Evolutionary conservation across 37 sponge, comb jelly and placozoan species (phyloP).

Genomic region (Spongilla lacustris): DNA sequence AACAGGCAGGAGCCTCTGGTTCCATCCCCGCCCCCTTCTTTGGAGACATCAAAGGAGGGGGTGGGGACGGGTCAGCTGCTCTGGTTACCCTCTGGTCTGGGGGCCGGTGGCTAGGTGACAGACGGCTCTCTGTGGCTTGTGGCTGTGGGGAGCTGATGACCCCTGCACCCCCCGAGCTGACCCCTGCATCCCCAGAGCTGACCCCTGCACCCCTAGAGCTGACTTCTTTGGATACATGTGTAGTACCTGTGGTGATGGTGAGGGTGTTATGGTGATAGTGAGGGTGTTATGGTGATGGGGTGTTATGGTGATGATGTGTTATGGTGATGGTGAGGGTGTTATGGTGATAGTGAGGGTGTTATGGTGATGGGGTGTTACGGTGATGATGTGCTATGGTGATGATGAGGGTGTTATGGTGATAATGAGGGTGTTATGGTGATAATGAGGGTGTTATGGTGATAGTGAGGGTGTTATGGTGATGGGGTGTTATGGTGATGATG

Average conservation of each 20-base stretch:
- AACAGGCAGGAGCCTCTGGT: background rate
- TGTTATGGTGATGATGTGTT: background rate
- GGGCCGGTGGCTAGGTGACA: background rate
- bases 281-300: background rate
- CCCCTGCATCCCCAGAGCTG: too few relatives aligned
- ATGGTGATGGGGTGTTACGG: background rate
- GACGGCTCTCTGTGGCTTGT: too few relatives aligned
- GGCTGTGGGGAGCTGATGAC: too few relatives aligned
- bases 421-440: too few relatives aligned
- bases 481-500: too few relatives aligned
- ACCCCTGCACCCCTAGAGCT: too few relatives aligned
- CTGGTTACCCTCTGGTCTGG: background rate
- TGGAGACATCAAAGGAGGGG: background rate
- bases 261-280: background rate
- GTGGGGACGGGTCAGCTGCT: background rate
- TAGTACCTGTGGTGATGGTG: background rate
- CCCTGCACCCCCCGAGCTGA: too few relatives aligned
- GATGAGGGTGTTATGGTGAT: too few relatives aligned
- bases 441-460: too few relatives aligned
- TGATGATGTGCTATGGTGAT: too few relatives aligned
- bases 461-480: too few relatives aligned
- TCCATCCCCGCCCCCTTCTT: background rate
- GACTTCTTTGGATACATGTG: background rate
- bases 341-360: background rate
- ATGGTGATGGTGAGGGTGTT: background rate